A percentile compares a stretch with the other conserved stretches of the same genome.
These are phyloP conservation scores for Atherinosoma microstoma DNA, from an alignment of 2,797 vertebrate genomes.

Conservation along the genomic window DNA sequence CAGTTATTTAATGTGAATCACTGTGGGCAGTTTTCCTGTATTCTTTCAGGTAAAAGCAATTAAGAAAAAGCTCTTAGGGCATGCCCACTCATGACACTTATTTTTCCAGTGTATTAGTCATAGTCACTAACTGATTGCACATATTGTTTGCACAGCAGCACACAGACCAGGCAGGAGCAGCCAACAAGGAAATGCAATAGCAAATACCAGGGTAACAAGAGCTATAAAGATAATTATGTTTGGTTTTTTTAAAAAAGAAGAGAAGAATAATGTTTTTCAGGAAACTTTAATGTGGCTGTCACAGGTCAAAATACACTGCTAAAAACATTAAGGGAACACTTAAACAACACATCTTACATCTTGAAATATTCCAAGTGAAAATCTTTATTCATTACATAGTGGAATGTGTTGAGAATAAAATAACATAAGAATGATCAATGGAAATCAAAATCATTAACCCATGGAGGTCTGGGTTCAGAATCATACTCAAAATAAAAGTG, in stretches of 20 bases:
- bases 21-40: neutral
- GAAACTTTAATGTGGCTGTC: neutral
- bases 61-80: neutral
- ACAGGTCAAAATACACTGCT: neutral
- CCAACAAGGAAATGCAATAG: slow-evolving; percentile 1
- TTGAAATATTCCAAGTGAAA: too few species aligned
- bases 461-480: too few species aligned
- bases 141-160: slow-evolving; percentile 22
- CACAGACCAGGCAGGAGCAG: neutral
- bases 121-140: neutral
- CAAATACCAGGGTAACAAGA: slow-evolving; percentile 9
- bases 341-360: too few species aligned
- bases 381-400: too few species aligned
- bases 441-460: too few species aligned
- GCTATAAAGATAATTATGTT: neutral
- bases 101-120: neutral
- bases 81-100: neutral
- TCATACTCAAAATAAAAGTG: too few species aligned
- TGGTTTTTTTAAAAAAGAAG: too few species aligned
- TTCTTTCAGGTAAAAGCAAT: neutral
- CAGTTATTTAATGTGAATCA: neutral
- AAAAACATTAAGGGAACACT: too few species aligned
- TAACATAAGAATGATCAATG: too few species aligned
- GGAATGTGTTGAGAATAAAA: too few species aligned
- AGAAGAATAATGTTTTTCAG: neutral